phyloP scores from a whole-genome alignment of 2,888 invertebrate species.

The Philhelius pedissequus region DNA sequence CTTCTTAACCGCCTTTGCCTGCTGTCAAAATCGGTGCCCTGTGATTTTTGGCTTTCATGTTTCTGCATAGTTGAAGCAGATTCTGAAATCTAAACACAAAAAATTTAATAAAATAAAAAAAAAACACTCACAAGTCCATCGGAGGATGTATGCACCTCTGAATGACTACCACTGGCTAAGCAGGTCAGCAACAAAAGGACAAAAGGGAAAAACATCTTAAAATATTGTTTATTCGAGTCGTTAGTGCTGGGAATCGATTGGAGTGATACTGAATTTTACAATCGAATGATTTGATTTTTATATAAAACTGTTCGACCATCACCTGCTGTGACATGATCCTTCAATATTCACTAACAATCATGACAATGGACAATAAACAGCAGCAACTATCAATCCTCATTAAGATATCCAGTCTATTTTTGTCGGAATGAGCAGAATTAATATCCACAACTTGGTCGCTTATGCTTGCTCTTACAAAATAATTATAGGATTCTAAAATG shows the following conservation, averaged over 20 bases:
- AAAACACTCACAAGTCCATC: not conserved
- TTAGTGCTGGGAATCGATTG: constrained; percentile 32
- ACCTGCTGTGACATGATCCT: constrained; percentile 57
- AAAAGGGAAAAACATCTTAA: constrained; percentile 59
- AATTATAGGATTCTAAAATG: too few relatives aligned
- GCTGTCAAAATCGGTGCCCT: constrained; percentile 31
- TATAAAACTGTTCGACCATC: constrained; percentile 44
- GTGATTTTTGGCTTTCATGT: constrained; percentile 23
- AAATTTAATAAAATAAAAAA: not conserved
- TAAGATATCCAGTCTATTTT: not conserved
- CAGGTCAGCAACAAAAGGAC: constrained; percentile 57
- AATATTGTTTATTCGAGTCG: not conserved
- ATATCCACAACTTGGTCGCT: not conserved
- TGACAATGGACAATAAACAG: constrained; percentile 8
- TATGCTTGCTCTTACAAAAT: too few relatives aligned
- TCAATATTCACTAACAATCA: constrained; percentile 40
- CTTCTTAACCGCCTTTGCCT: constrained; percentile 46
- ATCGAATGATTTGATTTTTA: constrained; percentile 50
- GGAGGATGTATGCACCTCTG: constrained; percentile 18
- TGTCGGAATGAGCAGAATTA: not conserved
- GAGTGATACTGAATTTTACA: constrained; percentile 47
- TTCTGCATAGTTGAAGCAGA: constrained; percentile 28
- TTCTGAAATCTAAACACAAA: constrained; percentile 26
- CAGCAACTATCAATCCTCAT: constrained; percentile 58
- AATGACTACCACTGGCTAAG: constrained; percentile 40